phyloP scores from a whole-genome alignment of 2,888 invertebrate species.

The Euplagia quadripunctaria region DNA sequence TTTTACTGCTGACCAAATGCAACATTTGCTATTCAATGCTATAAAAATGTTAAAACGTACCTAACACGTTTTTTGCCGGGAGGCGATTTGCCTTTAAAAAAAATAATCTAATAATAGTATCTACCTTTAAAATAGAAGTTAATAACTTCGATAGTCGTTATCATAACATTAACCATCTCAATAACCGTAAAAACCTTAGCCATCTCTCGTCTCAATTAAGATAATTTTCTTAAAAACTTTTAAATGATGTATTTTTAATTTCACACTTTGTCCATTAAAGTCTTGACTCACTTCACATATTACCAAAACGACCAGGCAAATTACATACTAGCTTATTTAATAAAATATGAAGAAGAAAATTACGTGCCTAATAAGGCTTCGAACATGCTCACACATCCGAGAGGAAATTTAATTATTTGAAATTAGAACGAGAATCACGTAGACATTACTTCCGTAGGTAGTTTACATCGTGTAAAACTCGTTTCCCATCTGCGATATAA shows the following conservation, averaged over 20 bases:
- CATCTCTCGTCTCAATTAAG: not conserved
- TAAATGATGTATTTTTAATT: not conserved
- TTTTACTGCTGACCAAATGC: too few species aligned
- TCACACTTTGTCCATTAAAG: not conserved
- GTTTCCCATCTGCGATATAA: conserved; percentile 5
- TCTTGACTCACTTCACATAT: not conserved
- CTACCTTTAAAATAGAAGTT: too few species aligned
- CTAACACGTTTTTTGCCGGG: too few species aligned
- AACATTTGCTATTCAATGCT: too few species aligned
- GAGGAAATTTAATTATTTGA: conserved; percentile 28
- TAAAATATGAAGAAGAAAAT: conserved; percentile 14
- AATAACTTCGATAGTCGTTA: too few species aligned
- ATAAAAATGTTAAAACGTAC: too few species aligned
- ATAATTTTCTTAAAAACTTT: not conserved
- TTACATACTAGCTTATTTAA: not conserved
- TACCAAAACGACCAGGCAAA: not conserved
- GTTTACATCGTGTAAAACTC: conserved; percentile 1
- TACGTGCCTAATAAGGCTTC: conserved; percentile 8
- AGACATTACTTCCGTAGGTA: conserved; percentile 10
- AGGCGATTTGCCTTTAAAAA: too few species aligned
- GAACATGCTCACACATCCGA: conserved; percentile 2
- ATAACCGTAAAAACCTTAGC: not conserved
- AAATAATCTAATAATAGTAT: too few species aligned
- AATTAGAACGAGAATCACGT: conserved; percentile 15
- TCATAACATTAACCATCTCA: too few species aligned